Evolutionary conservation across 2,888 invertebrate species (phyloP).

Genomic region (Bombylius discolor): DNA sequence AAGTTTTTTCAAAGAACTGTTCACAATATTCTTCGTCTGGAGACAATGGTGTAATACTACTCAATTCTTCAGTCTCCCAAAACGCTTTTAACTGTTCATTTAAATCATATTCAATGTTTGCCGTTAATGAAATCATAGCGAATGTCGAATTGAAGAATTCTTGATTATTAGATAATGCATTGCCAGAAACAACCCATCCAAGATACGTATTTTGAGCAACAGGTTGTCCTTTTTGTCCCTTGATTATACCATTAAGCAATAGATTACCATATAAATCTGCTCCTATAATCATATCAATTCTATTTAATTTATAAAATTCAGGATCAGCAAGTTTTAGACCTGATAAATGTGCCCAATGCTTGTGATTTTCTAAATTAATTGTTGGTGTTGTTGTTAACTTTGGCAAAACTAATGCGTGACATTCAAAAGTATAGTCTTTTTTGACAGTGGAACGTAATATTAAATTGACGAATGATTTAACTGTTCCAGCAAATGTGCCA

Average conservation of each 20-base stretch:
- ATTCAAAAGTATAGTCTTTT: no score
- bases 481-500: not conserved
- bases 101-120: not conserved
- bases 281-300: not conserved
- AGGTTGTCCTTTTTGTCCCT: not conserved
- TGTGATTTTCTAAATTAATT: not conserved
- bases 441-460: not conserved
- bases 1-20: not conserved
- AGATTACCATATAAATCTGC: not conserved
- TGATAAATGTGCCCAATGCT: not conserved
- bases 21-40: slow-evolving; percentile 1
- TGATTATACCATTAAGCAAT: not conserved
- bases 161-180: no score
- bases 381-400: not conserved
- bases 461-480: not conserved
- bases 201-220: slow-evolving; percentile 1
- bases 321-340: not conserved
- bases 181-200: not conserved
- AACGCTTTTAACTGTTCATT: not conserved
- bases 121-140: not conserved
- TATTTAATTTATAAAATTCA: not conserved
- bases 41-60: not conserved
- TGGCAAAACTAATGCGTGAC: not conserved
- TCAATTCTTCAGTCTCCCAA: not conserved
- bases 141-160: no score